Evolutionary conservation across 2,113 vertebrate species (phyloP).

Genomic region (Nansenia antarctica): DNA sequence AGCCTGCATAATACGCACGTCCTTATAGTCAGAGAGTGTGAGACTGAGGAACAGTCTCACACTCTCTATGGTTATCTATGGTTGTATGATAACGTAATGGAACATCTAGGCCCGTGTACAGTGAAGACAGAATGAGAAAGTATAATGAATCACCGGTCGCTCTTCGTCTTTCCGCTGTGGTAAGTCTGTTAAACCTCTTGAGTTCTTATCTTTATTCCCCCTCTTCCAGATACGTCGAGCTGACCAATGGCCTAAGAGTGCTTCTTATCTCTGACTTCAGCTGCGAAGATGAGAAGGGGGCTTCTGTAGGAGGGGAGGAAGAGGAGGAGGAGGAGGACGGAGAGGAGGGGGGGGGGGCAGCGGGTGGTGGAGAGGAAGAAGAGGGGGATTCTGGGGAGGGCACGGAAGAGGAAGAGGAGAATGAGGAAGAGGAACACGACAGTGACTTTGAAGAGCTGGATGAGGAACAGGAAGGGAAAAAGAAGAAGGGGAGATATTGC

Average conservation of each 20-base stretch:
- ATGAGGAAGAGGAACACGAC: slow-evolving; percentile 79
- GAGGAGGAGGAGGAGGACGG: slow-evolving; percentile 65
- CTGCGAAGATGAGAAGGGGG: slow-evolving; percentile 55
- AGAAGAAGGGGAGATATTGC: slow-evolving; percentile 76
- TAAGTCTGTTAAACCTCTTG: too few species aligned
- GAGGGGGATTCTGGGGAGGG: slow-evolving; percentile 76
- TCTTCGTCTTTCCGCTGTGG: too few species aligned
- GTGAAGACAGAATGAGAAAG: too few species aligned
- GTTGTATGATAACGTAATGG: too few species aligned
- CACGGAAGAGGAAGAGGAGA: slow-evolving; percentile 79
- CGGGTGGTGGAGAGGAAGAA: slow-evolving; percentile 67
- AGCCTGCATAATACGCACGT: too few species aligned
- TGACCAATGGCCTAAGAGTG: slow-evolving; percentile 87
- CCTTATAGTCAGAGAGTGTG: too few species aligned
- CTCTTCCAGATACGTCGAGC: slow-evolving; percentile 82
- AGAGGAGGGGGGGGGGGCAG: slow-evolving; percentile 63
- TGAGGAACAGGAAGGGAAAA: slow-evolving; percentile 54
- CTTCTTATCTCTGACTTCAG: slow-evolving; percentile 93
- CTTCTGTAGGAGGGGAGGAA: slow-evolving; percentile 36
- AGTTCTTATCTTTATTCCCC: slow-evolving; percentile 7
- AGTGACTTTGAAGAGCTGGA: slow-evolving; percentile 70
- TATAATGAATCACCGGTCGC: too few species aligned
- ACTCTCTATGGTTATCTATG: too few species aligned
- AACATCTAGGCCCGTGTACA: too few species aligned
- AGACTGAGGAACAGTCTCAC: too few species aligned